Evolutionary conservation across 2,888 invertebrate genomes (phyloP), one percentile per base, ranked within the genome.

Genomic region (Monopis laevigella): DNA sequence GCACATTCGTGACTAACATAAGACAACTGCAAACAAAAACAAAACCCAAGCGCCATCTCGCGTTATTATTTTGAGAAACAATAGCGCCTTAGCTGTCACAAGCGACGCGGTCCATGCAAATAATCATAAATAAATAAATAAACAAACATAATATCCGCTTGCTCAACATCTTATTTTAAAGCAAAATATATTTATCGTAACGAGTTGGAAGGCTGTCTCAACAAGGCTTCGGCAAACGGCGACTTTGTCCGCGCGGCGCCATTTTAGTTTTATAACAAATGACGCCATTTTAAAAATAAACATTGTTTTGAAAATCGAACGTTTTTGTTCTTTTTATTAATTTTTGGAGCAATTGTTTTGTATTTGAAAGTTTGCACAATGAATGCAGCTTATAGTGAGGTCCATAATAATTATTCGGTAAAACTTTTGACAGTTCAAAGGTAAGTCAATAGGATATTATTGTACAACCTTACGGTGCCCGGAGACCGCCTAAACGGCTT

Each of bases 101-200:
- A 68, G 59, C 71, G 60, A 70, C 74, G 75, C 73, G 75, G 64
- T 52, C 64, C 73, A 75, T 75, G 75, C 75, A 75, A 74, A 75
- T 75, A 74, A 71, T 74, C 75, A 75, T 75, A 75, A 78, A 80
- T 78, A 75, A 77, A 75, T 75, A 73, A 77, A 77, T 75, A 74
- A 70, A 71, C 73, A 75, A 75, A 74, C 75, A 34, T 74, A 75
- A 59, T 52, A 53, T 18, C 17, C 16, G 39, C 11, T 27, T 39
- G 17, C 29, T 11, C 17, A 28, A 40, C 29, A 24, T 40, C 40
- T 40, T 40, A 40, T 40, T 40, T 40, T 40, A 28, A 39, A 40
- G 13, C 27, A 13, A 13, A 18, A 40, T 40, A 40, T 16, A 40
- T 26, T 40, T 14, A 26, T 32, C 13, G 17, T 32, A 32, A 32